These are phyloP conservation scores for Drosophila atripex DNA, from an alignment of 2,888 invertebrate genomes.

Conservation along the genomic window DNA sequence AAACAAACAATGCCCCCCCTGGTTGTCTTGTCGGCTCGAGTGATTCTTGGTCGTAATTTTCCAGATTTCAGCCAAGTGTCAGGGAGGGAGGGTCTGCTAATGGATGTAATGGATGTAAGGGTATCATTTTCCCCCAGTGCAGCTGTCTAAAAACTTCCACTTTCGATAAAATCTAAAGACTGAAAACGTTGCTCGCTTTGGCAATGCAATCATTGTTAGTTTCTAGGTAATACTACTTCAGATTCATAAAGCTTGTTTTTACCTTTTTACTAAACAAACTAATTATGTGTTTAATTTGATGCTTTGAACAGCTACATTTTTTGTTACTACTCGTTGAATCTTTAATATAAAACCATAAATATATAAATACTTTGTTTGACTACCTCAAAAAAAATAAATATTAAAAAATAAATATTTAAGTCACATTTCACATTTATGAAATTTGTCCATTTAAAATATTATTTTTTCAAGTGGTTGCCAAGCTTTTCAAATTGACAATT, in stretches of 20 bases:
- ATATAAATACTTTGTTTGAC: too few species aligned
- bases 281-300: too few species aligned
- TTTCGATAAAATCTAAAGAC: constrained; percentile 1
- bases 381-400: too few species aligned
- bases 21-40: constrained; percentile 34
- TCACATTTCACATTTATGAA: too few species aligned
- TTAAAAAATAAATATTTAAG: too few species aligned
- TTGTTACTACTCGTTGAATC: too few species aligned
- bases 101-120: not conserved
- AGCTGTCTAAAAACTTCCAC: not conserved
- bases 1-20: constrained; percentile 66
- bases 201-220: too few species aligned
- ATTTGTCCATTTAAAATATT: too few species aligned
- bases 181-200: not conserved
- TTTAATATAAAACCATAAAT: not conserved
- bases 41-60: constrained; percentile 71
- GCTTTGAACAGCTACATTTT: too few species aligned
- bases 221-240: too few species aligned
- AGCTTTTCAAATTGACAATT: not conserved
- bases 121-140: constrained; percentile 7
- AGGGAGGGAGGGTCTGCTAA: not conserved
- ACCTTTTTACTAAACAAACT: too few species aligned
- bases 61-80: constrained; percentile 44
- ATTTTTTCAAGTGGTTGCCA: not conserved
- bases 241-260: too few species aligned